Conservation (phyloP, 1,140 invertebrate genomes). For the Drosophila novamexicana region DNA sequence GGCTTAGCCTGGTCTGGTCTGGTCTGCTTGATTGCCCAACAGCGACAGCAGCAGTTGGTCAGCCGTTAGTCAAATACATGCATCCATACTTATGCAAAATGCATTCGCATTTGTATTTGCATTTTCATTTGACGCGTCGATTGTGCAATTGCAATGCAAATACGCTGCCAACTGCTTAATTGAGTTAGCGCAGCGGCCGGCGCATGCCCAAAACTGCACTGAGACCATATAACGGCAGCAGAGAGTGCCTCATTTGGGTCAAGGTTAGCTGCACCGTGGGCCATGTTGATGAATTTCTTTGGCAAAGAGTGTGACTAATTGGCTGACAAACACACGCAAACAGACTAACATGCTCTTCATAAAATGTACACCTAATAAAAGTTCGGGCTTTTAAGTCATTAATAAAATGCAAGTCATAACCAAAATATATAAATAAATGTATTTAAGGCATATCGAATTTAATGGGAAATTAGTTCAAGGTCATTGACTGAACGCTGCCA, state of each 20-base stretch:
- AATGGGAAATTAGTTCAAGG: conserved; percentile 78
- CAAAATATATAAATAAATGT: conserved; percentile 38
- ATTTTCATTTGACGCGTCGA: conserved; percentile 50
- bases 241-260: conserved; percentile 62
- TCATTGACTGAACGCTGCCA: conserved; percentile 67
- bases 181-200: conserved; percentile 10
- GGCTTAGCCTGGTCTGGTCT: conserved; percentile 20
- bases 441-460: conserved; percentile 25
- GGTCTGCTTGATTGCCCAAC: conserved; percentile 49
- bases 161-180: conserved; percentile 22
- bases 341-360: neutral
- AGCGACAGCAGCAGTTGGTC: conserved; percentile 44
- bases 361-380: conserved; percentile 35
- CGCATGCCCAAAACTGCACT: conserved; percentile 28
- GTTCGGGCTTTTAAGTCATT: conserved; percentile 50
- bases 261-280: conserved; percentile 68
- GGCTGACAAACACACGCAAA: conserved; percentile 48
- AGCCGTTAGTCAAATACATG: conserved; percentile 34
- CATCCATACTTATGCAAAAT: conserved; percentile 40
- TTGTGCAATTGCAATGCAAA: conserved; percentile 66
- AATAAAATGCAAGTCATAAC: conserved; percentile 56
- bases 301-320: conserved; percentile 65
- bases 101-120: conserved; percentile 33
- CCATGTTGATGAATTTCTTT: conserved; percentile 7
- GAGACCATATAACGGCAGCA: neutral